A percentile compares a stretch with the other conserved stretches of the same genome.
These are phyloP conservation scores for Acanthisitta chloris DNA, from an alignment of 2,113 vertebrate species.

Conservation along the genomic window DNA sequence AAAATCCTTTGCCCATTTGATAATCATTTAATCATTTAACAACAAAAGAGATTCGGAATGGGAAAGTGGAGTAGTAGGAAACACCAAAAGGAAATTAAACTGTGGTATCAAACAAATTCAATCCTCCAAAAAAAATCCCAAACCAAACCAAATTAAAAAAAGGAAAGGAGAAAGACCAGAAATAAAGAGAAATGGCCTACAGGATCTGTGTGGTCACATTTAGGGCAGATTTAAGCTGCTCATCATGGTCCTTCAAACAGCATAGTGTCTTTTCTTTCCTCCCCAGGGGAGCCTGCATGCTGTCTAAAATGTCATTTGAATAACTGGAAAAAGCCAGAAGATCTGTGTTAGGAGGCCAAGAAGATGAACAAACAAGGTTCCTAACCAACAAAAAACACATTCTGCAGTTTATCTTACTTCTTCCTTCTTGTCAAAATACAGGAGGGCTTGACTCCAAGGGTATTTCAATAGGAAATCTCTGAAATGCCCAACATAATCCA, in stretches of 20 bases:
- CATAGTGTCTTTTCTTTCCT: background rate
- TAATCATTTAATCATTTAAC: conserved; percentile 40
- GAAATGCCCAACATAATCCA: background rate
- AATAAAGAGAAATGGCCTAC: background rate
- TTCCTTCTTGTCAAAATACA: background rate
- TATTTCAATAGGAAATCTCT: background rate
- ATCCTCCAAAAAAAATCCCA: background rate
- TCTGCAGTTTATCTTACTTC: background rate
- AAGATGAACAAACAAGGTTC: background rate
- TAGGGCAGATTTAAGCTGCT: background rate
- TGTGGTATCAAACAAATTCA: background rate
- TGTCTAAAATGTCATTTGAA: background rate
- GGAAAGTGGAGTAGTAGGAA: background rate
- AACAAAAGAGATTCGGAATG: background rate
- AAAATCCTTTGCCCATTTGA: conserved; percentile 4
- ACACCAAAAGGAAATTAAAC: background rate
- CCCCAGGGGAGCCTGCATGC: background rate
- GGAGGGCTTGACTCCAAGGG: background rate
- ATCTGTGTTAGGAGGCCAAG: background rate
- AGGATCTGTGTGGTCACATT: background rate
- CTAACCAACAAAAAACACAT: background rate
- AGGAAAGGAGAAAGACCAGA: background rate
- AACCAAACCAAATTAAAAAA: no score
- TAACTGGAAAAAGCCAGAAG: background rate
- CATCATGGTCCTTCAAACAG: background rate